Evolutionary conservation across 1,140 invertebrate genomes (phyloP).

Genomic region (Helicoverpa armigera): DNA sequence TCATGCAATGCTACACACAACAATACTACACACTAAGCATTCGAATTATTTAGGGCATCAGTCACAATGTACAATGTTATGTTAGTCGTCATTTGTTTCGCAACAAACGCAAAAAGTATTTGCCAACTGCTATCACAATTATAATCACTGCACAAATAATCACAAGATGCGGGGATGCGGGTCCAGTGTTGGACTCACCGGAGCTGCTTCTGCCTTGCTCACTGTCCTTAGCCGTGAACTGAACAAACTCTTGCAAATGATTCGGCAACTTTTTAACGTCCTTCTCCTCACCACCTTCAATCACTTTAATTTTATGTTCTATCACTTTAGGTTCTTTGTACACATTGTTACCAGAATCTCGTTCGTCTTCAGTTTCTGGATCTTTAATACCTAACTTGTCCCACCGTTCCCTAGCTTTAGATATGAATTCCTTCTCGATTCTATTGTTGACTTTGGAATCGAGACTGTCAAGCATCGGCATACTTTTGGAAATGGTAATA

Average conservation of each 20-base stretch:
- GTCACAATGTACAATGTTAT: constrained; percentile 48
- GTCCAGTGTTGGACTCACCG: constrained; percentile 74
- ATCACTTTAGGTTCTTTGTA: constrained; percentile 85
- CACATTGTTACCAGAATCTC: constrained; percentile 68
- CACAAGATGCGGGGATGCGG: constrained; percentile 81
- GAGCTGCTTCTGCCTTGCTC: constrained; percentile 83
- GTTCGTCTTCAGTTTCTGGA: constrained; percentile 86
- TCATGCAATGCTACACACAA: constrained; percentile 62
- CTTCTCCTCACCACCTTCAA: constrained; percentile 88
- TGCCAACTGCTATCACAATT: constrained; percentile 77
- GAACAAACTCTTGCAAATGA: constrained; percentile 91
- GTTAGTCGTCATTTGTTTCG: constrained; percentile 66
- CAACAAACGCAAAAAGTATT: constrained; percentile 77
- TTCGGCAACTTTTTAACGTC: constrained; percentile 89
- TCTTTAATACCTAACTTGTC: constrained; percentile 88
- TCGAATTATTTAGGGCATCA: constrained; percentile 44
- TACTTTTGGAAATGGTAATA: constrained; percentile 75
- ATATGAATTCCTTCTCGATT: constrained; percentile 91
- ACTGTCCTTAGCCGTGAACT: constrained; percentile 87
- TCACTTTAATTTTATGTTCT: constrained; percentile 87
- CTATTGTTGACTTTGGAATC: constrained; percentile 85
- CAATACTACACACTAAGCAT: constrained; percentile 51
- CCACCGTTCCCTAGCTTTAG: constrained; percentile 88
- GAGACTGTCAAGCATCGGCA: constrained; percentile 70
- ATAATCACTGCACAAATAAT: constrained; percentile 84